These are phyloP conservation scores for Grammomys dolichurus DNA, from an alignment of 2,113 vertebrate species.

Conservation along the genomic window DNA sequence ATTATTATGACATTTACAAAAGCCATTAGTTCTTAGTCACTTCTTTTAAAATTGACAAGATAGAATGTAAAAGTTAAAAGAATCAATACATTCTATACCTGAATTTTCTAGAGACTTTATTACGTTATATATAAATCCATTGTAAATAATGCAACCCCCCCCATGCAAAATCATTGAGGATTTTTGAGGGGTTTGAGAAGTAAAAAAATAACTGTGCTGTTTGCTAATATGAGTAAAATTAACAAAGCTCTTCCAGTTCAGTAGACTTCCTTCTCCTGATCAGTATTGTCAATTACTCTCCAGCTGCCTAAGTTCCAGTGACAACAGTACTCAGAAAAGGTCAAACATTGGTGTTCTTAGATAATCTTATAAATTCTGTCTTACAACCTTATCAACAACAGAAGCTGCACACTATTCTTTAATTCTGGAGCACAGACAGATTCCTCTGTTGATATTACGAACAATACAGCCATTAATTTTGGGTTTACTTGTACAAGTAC, in stretches of 20 bases:
- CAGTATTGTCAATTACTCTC: neutral
- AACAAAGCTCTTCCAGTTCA: neutral
- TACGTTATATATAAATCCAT: neutral
- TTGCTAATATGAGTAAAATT: neutral
- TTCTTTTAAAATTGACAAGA: conserved; percentile 61
- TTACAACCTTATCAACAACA: neutral
- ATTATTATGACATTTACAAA: conserved; percentile 24
- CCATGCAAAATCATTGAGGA: neutral
- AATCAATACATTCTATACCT: conserved; percentile 3
- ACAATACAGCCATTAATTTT: conserved; percentile 12
- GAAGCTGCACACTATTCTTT: neutral
- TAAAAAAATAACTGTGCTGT: neutral
- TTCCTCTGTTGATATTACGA: neutral
- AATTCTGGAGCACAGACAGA: neutral
- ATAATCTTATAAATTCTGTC: neutral
- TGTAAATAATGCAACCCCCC: neutral
- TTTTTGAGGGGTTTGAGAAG: neutral
- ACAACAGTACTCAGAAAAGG: neutral
- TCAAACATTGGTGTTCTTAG: neutral
- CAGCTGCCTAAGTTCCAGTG: neutral
- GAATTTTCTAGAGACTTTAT: neutral
- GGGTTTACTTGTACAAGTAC: neutral
- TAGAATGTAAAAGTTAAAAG: conserved; percentile 22
- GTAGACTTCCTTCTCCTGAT: neutral
- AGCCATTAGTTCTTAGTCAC: conserved; percentile 45